Percentiles rank a stretch among this genome's conserved stretches.
Conservation (phyloP, 2,113 vertebrate species). For the Chlorocebus sabaeus region DNA sequence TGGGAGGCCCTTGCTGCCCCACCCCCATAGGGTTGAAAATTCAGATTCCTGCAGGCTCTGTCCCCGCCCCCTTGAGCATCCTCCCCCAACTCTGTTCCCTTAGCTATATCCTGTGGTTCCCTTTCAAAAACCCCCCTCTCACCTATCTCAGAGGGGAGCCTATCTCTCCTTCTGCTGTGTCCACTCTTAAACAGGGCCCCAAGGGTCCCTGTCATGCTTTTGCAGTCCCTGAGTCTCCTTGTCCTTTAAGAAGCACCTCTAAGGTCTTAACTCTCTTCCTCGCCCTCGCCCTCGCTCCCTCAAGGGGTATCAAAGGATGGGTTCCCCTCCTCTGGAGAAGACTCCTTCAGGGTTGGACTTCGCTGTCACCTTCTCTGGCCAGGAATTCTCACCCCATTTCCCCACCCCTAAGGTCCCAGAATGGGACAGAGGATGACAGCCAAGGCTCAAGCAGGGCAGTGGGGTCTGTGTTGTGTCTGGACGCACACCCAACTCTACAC, state of each 20-base stretch:
- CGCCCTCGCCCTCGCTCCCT: not conserved
- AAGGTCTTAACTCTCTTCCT: not conserved
- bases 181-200: not conserved
- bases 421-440: conserved; percentile 36
- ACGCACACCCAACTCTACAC: conserved; percentile 55
- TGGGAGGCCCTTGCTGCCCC: conserved; percentile 42
- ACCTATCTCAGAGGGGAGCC: not conserved
- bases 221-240: not conserved
- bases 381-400: not conserved
- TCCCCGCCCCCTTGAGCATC: not conserved
- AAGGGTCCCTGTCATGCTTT: not conserved
- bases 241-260: not conserved
- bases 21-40: not conserved
- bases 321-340: not conserved
- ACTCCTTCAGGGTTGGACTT: not conserved
- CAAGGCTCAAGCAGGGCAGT: conserved; percentile 25
- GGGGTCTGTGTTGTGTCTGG: conserved; percentile 71
- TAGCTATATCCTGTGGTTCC: not conserved
- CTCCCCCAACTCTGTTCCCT: not conserved
- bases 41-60: conserved; percentile 35
- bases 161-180: not conserved
- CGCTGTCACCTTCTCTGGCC: not conserved
- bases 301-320: not conserved
- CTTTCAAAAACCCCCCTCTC: not conserved
- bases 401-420: conserved; percentile 11